Evolutionary conservation across 2,888 invertebrate species (phyloP).

Genomic region (Agapostemon virescens): DNA sequence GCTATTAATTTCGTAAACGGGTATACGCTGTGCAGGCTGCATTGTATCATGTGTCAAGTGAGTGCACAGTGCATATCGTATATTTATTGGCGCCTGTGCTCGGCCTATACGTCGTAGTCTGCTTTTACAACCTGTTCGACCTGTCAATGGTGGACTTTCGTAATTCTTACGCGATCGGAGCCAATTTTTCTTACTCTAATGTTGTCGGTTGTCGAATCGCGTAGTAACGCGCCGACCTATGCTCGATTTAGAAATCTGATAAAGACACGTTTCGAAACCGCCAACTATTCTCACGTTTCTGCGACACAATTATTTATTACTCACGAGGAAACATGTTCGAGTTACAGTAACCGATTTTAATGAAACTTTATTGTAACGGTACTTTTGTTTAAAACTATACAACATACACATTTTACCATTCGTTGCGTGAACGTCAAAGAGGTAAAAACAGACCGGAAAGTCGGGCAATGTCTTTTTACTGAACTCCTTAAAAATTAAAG

Average conservation of each 20-base stretch:
- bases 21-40: background rate
- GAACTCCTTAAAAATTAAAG: background rate
- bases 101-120: conserved; percentile 25
- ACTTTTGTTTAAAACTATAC: background rate
- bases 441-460: background rate
- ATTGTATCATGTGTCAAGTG: background rate
- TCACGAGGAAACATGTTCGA: conserved; percentile 2
- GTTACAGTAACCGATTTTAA: background rate
- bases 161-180: conserved; percentile 28
- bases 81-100: conserved; percentile 45
- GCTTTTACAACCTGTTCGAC: conserved; percentile 43
- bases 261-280: conserved; percentile 10
- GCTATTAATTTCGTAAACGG: conserved; percentile 52
- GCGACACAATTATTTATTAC: conserved; percentile 4
- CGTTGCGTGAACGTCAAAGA: background rate
- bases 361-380: background rate
- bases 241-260: conserved; percentile 6
- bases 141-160: conserved; percentile 46
- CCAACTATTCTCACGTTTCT: conserved; percentile 11
- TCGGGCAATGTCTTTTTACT: background rate
- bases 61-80: background rate
- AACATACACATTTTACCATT: background rate
- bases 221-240: background rate
- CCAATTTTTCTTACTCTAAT: conserved; percentile 15
- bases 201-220: conserved; percentile 8